phyloP scores from a whole-genome alignment of 1,140 invertebrate genomes.

The Drosophila arizonae region DNA sequence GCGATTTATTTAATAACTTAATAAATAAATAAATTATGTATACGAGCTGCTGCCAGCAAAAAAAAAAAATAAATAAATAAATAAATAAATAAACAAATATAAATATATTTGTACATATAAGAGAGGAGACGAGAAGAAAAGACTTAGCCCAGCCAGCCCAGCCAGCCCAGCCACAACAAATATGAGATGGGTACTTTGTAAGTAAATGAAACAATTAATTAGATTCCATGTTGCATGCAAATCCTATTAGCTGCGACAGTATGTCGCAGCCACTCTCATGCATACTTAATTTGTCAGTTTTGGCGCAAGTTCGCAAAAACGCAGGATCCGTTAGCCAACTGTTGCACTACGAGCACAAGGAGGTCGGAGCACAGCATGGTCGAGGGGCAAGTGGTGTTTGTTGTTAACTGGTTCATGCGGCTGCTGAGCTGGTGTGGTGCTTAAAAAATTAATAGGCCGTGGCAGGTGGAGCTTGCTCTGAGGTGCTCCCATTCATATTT shows the following conservation, averaged over 20 bases:
- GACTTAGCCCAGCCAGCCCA: background rate
- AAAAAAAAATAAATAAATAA: too few species aligned
- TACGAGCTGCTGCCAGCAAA: conserved; percentile 3
- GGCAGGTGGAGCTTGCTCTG: conserved; percentile 50
- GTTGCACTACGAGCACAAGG: conserved; percentile 41
- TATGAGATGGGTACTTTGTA: conserved; percentile 56
- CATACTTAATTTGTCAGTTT: conserved; percentile 78
- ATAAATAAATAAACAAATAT: too few species aligned
- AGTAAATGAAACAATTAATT: conserved; percentile 78
- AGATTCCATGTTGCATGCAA: conserved; percentile 64
- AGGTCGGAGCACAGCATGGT: background rate
- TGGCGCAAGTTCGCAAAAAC: conserved; percentile 54
- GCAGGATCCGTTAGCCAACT: conserved; percentile 65
- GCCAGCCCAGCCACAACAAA: conserved; percentile 23
- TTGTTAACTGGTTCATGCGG: conserved; percentile 11
- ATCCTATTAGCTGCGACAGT: conserved; percentile 70
- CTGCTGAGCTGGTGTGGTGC: conserved; percentile 22
- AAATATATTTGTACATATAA: background rate
- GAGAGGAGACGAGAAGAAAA: background rate
- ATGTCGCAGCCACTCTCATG: conserved; percentile 62
- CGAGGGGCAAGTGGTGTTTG: conserved; percentile 3
- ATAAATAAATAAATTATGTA: conserved; percentile 33
- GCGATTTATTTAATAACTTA: conserved; percentile 59
- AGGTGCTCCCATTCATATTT: conserved; percentile 74
- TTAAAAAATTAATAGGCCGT: conserved; percentile 61